Base-by-base conservation (phyloP, 2,797 vertebrate species). In the Mareca strepera region DNA sequence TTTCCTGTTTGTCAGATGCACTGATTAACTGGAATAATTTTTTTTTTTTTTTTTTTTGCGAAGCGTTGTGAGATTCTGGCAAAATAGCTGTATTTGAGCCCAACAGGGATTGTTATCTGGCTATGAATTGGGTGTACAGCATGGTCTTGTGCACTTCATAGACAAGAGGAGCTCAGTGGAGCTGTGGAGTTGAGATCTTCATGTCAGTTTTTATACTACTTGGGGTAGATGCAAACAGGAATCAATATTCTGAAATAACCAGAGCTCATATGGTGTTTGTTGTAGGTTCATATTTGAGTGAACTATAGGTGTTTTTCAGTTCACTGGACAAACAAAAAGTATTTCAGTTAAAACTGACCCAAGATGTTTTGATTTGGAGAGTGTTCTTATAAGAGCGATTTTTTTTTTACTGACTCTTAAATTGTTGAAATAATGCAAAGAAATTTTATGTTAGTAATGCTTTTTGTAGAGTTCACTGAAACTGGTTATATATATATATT, bases 1-100 rank as follows among this genome's bases (percentile, higher is more conserved):
- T 60, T 94, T 93, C 91, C 91, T 85, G 68, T 94, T 86, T 93
- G 85, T 92, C 92, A 92, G 84, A 94, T 73, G 80, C 66, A 18
- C 76, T 86, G 89, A 91, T 89, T 96, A 39, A 82, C 43, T 91
- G 88, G 23, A 94, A 44, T 86, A 46, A 0, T 0, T 85, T 83
- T 67, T 44, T 20, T 43, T 43, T 43, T 44, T 0, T 85, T 83
- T 67, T 44, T 44, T 88, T 70, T 82, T 94, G 63, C 12, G 7
- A 23, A 85, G 72, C 39, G 35, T 12, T 58, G 64, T 93, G 96
- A 82, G 74, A 91, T 87, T 89, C 77, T 93, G 90, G 82, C 70
- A 63, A 3, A 12, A 1, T 18, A 63, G 55, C 73, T 78, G 64
- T 68, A 48, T 80, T 56, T 52, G 92, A 95, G 82, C 76, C 70